Evolutionary conservation across 2,888 invertebrate species (phyloP).

Genomic region (Miltochrista miniata): DNA sequence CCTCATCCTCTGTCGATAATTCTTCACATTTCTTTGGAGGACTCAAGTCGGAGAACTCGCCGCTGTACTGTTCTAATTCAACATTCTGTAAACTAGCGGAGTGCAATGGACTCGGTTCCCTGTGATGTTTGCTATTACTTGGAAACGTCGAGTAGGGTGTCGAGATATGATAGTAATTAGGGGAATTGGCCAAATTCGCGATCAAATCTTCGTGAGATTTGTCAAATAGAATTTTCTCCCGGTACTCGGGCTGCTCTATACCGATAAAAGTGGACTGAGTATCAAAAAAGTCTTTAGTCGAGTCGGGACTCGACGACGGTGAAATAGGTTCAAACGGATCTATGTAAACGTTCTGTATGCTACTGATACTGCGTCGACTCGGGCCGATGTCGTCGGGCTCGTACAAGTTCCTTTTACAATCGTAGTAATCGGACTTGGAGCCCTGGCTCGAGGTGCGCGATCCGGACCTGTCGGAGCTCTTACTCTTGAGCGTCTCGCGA

Average conservation of each 20-base stretch:
- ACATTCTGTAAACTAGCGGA: slow-evolving; percentile 88
- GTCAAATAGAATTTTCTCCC: slow-evolving; percentile 78
- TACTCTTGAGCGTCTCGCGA: slow-evolving; percentile 85
- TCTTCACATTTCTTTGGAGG: slow-evolving; percentile 71
- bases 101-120: slow-evolving; percentile 84
- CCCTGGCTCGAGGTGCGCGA: slow-evolving; percentile 88
- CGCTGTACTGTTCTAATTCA: slow-evolving; percentile 84
- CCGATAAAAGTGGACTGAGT: slow-evolving; percentile 74
- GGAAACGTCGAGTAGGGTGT: slow-evolving; percentile 86
- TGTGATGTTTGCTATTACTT: slow-evolving; percentile 80
- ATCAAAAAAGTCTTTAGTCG: slow-evolving; percentile 85
- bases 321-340: slow-evolving; percentile 78
- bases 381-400: slow-evolving; percentile 65
- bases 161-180: slow-evolving; percentile 81
- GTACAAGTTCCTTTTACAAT: slow-evolving; percentile 82
- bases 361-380: slow-evolving; percentile 62
- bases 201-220: slow-evolving; percentile 85
- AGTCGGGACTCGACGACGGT: slow-evolving; percentile 87
- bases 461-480: slow-evolving; percentile 84
- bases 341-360: slow-evolving; percentile 68
- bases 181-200: slow-evolving; percentile 75
- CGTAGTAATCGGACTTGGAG: slow-evolving; percentile 89
- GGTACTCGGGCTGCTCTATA: slow-evolving; percentile 74
- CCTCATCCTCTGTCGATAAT: slow-evolving; percentile 80
- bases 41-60: slow-evolving; percentile 63